Percentiles rank a stretch among this genome's conserved stretches.
phyloP scores from a whole-genome alignment of 2,113 vertebrate genomes.

The Pionites leucogaster region DNA sequence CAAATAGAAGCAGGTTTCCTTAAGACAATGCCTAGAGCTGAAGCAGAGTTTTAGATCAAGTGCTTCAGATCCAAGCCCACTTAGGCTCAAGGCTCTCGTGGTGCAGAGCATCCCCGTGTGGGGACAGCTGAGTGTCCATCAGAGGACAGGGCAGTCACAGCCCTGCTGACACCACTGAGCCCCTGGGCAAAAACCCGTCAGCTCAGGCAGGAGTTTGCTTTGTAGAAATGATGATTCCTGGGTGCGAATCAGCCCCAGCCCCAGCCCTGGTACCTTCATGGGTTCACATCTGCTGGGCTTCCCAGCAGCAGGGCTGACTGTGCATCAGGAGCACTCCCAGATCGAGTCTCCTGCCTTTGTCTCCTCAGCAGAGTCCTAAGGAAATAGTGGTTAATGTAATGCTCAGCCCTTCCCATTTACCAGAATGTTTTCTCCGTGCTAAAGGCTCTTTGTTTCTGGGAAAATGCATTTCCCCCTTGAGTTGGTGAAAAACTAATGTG shows the following conservation, averaged over 20 bases:
- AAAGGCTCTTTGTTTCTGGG: not conserved
- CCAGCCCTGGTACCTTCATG: not conserved
- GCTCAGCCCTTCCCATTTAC: not conserved
- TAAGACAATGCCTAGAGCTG: not conserved
- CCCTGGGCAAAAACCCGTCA: not conserved
- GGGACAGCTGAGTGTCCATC: not conserved
- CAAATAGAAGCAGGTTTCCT: not conserved
- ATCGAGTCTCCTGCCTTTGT: not conserved
- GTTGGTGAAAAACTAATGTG: not conserved
- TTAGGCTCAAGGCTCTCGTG: not conserved
- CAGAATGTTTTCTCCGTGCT: not conserved
- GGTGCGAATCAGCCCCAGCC: rapidly evolving
- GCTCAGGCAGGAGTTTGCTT: not conserved
- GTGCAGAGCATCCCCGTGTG: not conserved
- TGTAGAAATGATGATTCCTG: not conserved
- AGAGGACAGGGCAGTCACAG: not conserved
- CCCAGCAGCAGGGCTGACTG: not conserved
- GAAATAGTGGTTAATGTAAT: not conserved
- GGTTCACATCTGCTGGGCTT: not conserved
- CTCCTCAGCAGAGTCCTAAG: not conserved
- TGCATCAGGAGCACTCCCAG: not conserved
- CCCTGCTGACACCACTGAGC: not conserved
- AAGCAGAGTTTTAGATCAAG: not conserved
- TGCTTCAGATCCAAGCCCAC: not conserved
- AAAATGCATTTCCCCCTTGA: not conserved